A percentile compares a stretch with the other conserved stretches of the same genome.
Conservation (phyloP, 2,797 vertebrate genomes). For the Enteromius treurensis region DNA sequence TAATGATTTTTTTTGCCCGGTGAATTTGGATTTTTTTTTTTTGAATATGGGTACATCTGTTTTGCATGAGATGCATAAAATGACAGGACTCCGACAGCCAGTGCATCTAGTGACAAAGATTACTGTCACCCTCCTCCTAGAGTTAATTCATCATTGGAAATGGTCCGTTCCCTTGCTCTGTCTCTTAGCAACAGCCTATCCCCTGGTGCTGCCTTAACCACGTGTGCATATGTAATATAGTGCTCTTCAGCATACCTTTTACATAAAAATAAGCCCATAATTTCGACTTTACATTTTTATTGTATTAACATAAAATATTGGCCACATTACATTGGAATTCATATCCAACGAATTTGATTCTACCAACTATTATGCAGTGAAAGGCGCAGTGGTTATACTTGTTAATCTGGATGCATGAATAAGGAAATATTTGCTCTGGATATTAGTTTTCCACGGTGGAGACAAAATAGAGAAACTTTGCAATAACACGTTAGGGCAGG, state of each 20-base stretch:
- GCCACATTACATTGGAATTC: conserved; percentile 76
- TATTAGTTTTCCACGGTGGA: conserved; percentile 74
- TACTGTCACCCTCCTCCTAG: conserved; percentile 90
- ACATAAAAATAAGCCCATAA: conserved; percentile 83
- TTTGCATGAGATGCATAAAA: conserved; percentile 97
- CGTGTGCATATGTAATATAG: conserved; percentile 79
- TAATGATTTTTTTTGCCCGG: conserved; percentile 80
- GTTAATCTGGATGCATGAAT: conserved; percentile 76
- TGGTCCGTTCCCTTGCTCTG: conserved; percentile 90
- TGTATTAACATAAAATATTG: conserved; percentile 85
- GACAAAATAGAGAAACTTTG: conserved; percentile 71
- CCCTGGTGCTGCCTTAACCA: conserved; percentile 76
- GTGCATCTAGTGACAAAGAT: conserved; percentile 96
- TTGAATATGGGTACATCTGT: conserved; percentile 92
- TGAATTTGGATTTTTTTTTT: conserved; percentile 70
- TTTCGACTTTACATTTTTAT: conserved; percentile 89
- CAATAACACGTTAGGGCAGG: conserved; percentile 62
- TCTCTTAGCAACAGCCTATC: conserved; percentile 99
- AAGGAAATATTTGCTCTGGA: conserved; percentile 78
- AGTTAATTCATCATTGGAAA: conserved; percentile 98
- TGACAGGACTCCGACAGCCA: conserved; percentile 97
- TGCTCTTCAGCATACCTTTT: conserved; percentile 87
- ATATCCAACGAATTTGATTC: conserved; percentile 82
- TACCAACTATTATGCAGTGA: conserved; percentile 74
- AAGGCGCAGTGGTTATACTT: conserved; percentile 74